Base-by-base conservation (phyloP, 2,113 vertebrate species). In the Pachypanchax playfairii region DNA sequence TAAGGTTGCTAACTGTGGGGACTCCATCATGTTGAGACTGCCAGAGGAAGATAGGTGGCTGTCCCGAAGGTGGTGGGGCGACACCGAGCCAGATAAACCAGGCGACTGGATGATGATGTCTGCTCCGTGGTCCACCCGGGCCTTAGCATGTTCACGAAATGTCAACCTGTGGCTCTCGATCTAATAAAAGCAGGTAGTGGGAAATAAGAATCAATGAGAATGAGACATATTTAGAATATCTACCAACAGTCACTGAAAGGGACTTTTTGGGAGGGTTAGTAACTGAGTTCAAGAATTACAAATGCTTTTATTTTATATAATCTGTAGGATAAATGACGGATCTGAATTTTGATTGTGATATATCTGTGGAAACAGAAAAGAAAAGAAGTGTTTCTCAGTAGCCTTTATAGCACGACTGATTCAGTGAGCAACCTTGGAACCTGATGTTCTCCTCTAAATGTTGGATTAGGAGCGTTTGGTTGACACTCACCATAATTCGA, bases 21-120 rank as follows among this genome's bases (percentile, higher is more conserved):
- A 98, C 65, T 99, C 98, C 11, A 94, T 91, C 85, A 98, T 89
- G 92, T 99, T 98, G 92, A 98, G 94, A 82, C 97, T 98, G 82
- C 96, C 96, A 3, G 97, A 96, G 52, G 98, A 98, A 0, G 96
- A 98, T 71, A 98, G 94, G 0, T 99, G 96, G 93, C 96, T 98
- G 86, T 86, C 85, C 26, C 79, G 70, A 6, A 94, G 94, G 28
- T 92, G 92, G 20, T 94, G 93, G 0, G 96, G 97, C 0, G 97
- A 98, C 13, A 90, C 91, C 42, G 93, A 86, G 4, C 94, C 94
- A 17, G 96, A 99, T 72, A 89, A 81, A 75, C 93, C 93, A 0
- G 94, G 94, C 0, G 96, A 96, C 87, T 96, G 95, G 0, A 92
- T 92, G 52, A 97, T 80, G 81, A 98, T 98, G 58, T 98, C 97